A percentile compares a stretch with the other conserved stretches of the same genome.
phyloP scores from a whole-genome alignment of 2,888 invertebrate species.

The Hydrotaea cyrtoneurina region DNA sequence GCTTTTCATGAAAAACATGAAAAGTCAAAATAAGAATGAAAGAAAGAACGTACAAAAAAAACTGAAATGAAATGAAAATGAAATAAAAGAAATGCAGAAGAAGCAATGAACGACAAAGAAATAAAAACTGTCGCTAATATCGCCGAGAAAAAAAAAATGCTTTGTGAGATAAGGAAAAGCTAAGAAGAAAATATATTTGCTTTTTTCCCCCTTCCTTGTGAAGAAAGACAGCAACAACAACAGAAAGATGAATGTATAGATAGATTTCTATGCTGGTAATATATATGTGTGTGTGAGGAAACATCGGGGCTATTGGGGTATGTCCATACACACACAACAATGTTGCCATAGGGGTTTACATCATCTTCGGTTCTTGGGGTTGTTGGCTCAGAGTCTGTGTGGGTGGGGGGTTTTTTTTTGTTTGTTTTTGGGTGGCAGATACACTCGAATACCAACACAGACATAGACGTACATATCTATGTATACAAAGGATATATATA shows the following conservation, averaged over 20 bases:
- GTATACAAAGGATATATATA: neutral
- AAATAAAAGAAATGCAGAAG: slow-evolving; percentile 15
- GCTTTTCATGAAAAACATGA: neutral
- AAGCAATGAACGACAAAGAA: slow-evolving; percentile 7
- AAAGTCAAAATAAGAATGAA: neutral
- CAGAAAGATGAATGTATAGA: slow-evolving; percentile 29
- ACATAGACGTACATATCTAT: slow-evolving; percentile 23
- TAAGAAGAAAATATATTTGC: slow-evolving; percentile 32
- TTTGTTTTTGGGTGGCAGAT: slow-evolving; percentile 8
- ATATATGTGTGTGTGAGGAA: neutral
- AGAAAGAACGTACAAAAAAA: no score
- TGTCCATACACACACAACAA: neutral
- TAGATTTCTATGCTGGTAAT: neutral
- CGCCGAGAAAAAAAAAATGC: slow-evolving; percentile 51
- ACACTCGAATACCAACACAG: slow-evolving; percentile 37
- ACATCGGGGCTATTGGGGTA: neutral
- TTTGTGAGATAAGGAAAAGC: slow-evolving; percentile 55
- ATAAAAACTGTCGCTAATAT: slow-evolving; percentile 60
- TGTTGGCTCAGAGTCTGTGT: slow-evolving; percentile 65
- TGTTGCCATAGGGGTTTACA: slow-evolving; percentile 9
- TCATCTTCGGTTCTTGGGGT: slow-evolving; percentile 37
- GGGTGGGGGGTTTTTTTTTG: neutral
- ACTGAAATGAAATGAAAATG: neutral
- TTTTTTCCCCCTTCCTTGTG: neutral
- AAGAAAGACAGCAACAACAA: neutral